phyloP scores from a whole-genome alignment of 2,797 vertebrate species.

The Arctocebus calabarensis region DNA sequence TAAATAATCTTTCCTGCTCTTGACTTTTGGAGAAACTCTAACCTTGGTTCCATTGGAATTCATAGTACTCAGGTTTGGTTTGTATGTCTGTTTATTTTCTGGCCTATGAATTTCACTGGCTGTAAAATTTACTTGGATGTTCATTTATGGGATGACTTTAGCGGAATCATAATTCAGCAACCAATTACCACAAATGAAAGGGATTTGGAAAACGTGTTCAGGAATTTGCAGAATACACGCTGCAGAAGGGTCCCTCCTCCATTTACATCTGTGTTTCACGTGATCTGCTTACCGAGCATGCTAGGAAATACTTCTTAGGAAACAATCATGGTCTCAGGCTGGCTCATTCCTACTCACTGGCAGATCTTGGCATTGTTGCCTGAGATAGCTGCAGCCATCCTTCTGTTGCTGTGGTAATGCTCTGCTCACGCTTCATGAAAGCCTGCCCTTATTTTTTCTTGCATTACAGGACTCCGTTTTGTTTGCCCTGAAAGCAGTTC shows the following conservation, averaged over 20 bases:
- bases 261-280: not conserved
- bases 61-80: slow-evolving; percentile 73
- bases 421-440: slow-evolving; percentile 77
- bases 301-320: not conserved
- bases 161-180: slow-evolving; percentile 16
- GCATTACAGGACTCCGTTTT: slow-evolving; percentile 76
- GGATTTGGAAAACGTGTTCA: not conserved
- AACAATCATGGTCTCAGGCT: not conserved
- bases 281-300: not conserved
- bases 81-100: slow-evolving; percentile 77
- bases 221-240: not conserved
- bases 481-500: slow-evolving; percentile 74
- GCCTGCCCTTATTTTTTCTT: slow-evolving; percentile 63
- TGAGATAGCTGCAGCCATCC: not conserved
- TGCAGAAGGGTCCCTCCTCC: not conserved
- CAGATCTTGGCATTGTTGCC: not conserved
- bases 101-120: slow-evolving; percentile 63
- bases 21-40: slow-evolving; percentile 41
- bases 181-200: not conserved
- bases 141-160: slow-evolving; percentile 28
- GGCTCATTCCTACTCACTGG: not conserved
- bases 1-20: slow-evolving; percentile 87
- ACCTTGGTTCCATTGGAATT: slow-evolving; percentile 55
- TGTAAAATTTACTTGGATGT: slow-evolving; percentile 78
- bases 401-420: slow-evolving; percentile 73